Evolutionary conservation across 2,888 invertebrate genomes (phyloP).

Genomic region (Diarsia mendica): DNA sequence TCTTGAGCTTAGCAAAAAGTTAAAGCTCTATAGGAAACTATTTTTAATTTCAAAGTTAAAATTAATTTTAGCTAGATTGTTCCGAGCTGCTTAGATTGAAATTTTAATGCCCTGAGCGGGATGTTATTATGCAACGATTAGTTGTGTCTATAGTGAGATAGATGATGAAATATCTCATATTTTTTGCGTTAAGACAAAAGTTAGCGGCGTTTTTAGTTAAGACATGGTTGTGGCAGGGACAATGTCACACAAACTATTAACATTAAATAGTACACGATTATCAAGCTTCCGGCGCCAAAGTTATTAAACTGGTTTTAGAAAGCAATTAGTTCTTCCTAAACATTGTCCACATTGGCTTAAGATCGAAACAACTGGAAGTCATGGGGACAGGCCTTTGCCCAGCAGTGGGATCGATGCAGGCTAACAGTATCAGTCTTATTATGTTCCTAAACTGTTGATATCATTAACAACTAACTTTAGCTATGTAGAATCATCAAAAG

Average conservation of each 20-base stretch:
- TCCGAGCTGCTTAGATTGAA: slow-evolving; percentile 45
- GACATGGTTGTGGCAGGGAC: background rate
- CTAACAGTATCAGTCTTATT: too few species aligned
- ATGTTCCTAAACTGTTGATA: too few species aligned
- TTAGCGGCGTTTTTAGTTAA: too few species aligned
- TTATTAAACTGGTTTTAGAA: too few species aligned
- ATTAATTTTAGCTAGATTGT: slow-evolving; percentile 53
- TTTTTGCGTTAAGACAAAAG: too few species aligned
- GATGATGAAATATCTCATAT: slow-evolving; percentile 20
- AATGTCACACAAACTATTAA: background rate
- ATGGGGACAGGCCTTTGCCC: too few species aligned
- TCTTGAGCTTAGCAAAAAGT: slow-evolving; percentile 60
- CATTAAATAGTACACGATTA: background rate
- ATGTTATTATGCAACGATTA: slow-evolving; percentile 40
- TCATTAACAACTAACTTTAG: background rate
- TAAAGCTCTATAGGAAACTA: slow-evolving; percentile 50
- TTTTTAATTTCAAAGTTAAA: slow-evolving; percentile 63
- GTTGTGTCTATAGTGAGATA: slow-evolving; percentile 17
- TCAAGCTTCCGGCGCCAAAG: background rate
- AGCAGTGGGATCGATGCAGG: too few species aligned
- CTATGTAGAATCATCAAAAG: slow-evolving; percentile 6
- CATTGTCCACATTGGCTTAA: too few species aligned
- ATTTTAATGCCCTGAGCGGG: slow-evolving; percentile 35
- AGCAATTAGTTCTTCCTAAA: too few species aligned
- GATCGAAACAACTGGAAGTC: too few species aligned